Evolutionary conservation across 1,140 invertebrate genomes (phyloP).

Genomic region (Hylyphantes graminicola): DNA sequence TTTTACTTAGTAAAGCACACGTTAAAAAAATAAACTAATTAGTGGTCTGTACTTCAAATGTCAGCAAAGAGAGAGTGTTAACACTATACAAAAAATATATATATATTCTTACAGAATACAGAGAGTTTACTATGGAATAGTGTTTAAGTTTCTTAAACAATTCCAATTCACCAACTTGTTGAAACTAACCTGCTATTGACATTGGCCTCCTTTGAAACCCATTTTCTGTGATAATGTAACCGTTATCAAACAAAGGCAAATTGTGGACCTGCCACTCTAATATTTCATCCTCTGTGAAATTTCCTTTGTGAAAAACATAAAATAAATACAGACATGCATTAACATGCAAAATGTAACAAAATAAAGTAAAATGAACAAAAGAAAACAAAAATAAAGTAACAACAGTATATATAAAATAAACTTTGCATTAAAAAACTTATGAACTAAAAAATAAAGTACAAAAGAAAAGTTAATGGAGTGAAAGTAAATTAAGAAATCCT

Average conservation of each 20-base stretch:
- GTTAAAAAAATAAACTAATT: too few species aligned
- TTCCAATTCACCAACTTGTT: too few species aligned
- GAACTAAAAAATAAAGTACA: neutral
- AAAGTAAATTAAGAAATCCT: neutral
- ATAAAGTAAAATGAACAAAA: slow-evolving; percentile 4
- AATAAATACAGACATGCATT: slow-evolving; percentile 40
- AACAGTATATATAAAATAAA: neutral
- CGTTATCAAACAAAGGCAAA: neutral
- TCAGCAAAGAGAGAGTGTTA: too few species aligned
- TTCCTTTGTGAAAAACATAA: slow-evolving; percentile 34
- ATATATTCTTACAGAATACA: too few species aligned
- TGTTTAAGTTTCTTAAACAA: too few species aligned
- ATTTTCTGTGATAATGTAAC: neutral
- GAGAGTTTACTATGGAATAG: too few species aligned
- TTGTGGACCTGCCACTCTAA: slow-evolving; percentile 52
- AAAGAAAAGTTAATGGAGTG: neutral
- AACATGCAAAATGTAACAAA: slow-evolving; percentile 15
- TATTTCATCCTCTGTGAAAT: slow-evolving; percentile 36
- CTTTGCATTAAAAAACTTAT: neutral
- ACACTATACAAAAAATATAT: too few species aligned
- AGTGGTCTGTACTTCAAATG: too few species aligned
- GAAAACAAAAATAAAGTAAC: slow-evolving; percentile 1
- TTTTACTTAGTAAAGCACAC: too few species aligned
- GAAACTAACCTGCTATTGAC: slow-evolving; percentile 58
- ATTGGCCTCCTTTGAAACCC: slow-evolving; percentile 44